Evolutionary conservation across 2,113 vertebrate genomes (phyloP), one percentile per base, ranked within the genome.

Genomic region (Symphodus melops): DNA sequence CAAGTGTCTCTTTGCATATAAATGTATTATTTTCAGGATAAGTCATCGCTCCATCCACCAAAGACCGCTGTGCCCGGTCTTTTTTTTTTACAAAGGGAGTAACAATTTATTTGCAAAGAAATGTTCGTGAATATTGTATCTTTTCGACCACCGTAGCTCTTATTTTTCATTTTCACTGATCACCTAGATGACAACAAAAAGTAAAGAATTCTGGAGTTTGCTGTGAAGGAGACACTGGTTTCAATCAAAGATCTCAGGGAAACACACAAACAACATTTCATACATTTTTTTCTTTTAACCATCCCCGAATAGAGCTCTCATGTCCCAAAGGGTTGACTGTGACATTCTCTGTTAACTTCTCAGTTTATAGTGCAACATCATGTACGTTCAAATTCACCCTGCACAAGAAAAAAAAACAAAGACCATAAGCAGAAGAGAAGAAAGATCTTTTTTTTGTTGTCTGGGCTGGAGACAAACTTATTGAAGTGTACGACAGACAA

Each of bases 281-380:
- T 81, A 87, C 68, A 65, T 77, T 78, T 87, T 78, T 87, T 52
- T 84, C 41, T 68, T 75, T 68, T 42, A 68, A 69, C 70, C 71
- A 77, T 33, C 52, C 68, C 78, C 46, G 77, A 69, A 80, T 12
- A 78, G 68, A 78, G 74, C 74, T 58, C 57, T 77, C 36, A n/a
- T 57, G 58, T 72, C 51, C 60, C 52, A 63, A 53, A 62, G 67
- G 59, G 64, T 85, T 73, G 86, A 72, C 86, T 64, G 61, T 77
- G 17, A 93, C 91, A 92, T 90, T 94, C 89, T 92, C 86, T 83
- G 74, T 91, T 75, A 70, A 78, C 63, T 48, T 82, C 75, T 86
- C 78, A 87, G 74, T 72, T 87, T 90, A 86, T 90, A 94, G 94
- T 93, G 91, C 90, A 94, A 93, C 88, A 77, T 86, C 69, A 39